Conservation (phyloP, 2,888 invertebrate genomes). For the Cryptocheilus praepositus region DNA sequence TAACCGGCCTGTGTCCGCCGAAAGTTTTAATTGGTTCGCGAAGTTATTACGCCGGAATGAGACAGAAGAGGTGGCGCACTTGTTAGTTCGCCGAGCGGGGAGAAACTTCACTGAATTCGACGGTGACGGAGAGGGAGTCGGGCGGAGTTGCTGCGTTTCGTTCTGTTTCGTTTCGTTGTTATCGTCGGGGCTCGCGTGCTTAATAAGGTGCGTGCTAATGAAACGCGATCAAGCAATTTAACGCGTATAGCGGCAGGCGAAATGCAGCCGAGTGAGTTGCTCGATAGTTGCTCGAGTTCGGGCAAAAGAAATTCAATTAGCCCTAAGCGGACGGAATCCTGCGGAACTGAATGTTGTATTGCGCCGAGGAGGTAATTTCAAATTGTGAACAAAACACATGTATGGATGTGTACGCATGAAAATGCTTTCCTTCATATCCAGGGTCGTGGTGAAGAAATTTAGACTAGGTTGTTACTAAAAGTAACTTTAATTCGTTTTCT, state of each 20-base stretch:
- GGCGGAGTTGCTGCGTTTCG: no score
- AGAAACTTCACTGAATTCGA: slow-evolving; percentile 30
- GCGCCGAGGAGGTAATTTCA: no score
- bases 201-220: slow-evolving; percentile 1
- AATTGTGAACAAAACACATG: no score
- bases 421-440: no score
- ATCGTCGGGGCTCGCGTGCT: slow-evolving; percentile 1
- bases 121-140: slow-evolving; percentile 27
- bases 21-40: slow-evolving; percentile 53
- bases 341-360: no score
- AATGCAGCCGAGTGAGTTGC: neutral
- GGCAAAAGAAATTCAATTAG: no score
- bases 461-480: no score
- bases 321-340: no score
- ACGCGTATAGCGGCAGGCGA: neutral
- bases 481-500: no score
- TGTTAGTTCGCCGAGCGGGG: slow-evolving; percentile 28
- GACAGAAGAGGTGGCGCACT: slow-evolving; percentile 46
- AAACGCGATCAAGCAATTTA: neutral
- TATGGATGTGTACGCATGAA: no score
- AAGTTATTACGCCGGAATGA: slow-evolving; percentile 52
- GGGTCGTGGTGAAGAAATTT: no score
- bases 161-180: slow-evolving; percentile 27
- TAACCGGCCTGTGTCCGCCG: slow-evolving; percentile 36
- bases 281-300: no score